Evolutionary conservation across 1,140 invertebrate species (phyloP).

Genomic region (Calephelis virginiensis): DNA sequence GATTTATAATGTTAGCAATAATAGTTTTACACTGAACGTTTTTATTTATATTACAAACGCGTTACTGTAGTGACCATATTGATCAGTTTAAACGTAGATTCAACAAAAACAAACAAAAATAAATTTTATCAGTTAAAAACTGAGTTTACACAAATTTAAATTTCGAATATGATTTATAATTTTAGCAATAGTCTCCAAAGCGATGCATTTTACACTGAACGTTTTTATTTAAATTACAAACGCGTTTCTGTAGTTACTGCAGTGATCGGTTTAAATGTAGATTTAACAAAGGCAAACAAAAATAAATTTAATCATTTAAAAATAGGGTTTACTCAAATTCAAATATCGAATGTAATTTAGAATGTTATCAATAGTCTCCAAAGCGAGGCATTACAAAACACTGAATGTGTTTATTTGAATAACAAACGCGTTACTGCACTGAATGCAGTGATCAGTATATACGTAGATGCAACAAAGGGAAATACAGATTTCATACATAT

Average conservation of each 20-base stretch:
- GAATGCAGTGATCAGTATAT: constrained; percentile 33
- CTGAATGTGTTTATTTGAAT: constrained; percentile 27
- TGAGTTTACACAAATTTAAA: neutral
- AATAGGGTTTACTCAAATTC: neutral
- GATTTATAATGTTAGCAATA: neutral
- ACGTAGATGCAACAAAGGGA: constrained; percentile 53
- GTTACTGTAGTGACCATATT: constrained; percentile 28
- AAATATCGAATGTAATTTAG: neutral
- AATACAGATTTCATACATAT: constrained; percentile 70
- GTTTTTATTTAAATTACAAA: constrained; percentile 29
- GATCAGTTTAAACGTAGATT: constrained; percentile 26
- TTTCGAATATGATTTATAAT: neutral
- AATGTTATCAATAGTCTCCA: neutral
- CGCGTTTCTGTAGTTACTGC: constrained; percentile 28
- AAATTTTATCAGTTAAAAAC: no score
- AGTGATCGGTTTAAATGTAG: constrained; percentile 27
- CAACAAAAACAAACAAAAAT: constrained; percentile 63
- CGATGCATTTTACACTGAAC: neutral
- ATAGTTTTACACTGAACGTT: neutral
- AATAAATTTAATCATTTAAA: no score
- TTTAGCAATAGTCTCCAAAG: neutral
- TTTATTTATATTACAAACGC: constrained; percentile 30
- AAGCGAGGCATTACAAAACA: constrained; percentile 3
- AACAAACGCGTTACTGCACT: constrained; percentile 23
- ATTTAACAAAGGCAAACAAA: constrained; percentile 46